phyloP scores from a whole-genome alignment of 1,140 invertebrate genomes.

The Popillia japonica region DNA sequence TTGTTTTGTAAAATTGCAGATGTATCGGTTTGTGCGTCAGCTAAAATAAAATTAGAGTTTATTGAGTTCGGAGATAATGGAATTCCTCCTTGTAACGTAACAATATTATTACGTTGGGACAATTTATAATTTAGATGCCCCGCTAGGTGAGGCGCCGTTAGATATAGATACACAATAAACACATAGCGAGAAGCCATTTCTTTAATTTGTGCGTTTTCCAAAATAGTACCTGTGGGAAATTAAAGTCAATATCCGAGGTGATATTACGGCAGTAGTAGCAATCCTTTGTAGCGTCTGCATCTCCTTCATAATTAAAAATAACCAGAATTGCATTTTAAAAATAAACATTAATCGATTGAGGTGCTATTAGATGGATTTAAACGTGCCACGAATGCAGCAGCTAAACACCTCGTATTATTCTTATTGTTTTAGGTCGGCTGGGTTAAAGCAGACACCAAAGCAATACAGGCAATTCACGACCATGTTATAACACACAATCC shows the following conservation, averaged over 20 bases:
- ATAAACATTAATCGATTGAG: slow-evolving; percentile 32
- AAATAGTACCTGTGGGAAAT: slow-evolving; percentile 23
- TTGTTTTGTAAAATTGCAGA: too few relatives aligned
- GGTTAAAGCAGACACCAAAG: slow-evolving; percentile 93
- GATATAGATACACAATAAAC: too few relatives aligned
- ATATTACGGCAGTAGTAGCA: not conserved
- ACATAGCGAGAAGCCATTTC: slow-evolving; percentile 17
- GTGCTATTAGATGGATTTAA: too few relatives aligned
- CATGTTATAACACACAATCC: slow-evolving; percentile 92
- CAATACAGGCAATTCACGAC: slow-evolving; percentile 89
- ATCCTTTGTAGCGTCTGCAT: not conserved
- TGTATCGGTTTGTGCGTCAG: too few relatives aligned
- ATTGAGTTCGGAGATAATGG: too few relatives aligned
- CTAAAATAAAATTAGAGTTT: too few relatives aligned
- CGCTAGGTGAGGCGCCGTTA: too few relatives aligned
- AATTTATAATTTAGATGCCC: too few relatives aligned
- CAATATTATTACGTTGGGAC: too few relatives aligned
- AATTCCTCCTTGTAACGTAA: too few relatives aligned
- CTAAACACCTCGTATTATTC: too few relatives aligned
- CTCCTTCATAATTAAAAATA: not conserved
- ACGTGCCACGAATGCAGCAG: too few relatives aligned
- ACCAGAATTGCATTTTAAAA: slow-evolving; percentile 1
- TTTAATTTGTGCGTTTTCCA: slow-evolving; percentile 31
- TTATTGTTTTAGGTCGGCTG: slow-evolving; percentile 77
- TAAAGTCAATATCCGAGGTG: not conserved